Conservation (phyloP, 2,113 vertebrate genomes). For the Merops nubicus region DNA sequence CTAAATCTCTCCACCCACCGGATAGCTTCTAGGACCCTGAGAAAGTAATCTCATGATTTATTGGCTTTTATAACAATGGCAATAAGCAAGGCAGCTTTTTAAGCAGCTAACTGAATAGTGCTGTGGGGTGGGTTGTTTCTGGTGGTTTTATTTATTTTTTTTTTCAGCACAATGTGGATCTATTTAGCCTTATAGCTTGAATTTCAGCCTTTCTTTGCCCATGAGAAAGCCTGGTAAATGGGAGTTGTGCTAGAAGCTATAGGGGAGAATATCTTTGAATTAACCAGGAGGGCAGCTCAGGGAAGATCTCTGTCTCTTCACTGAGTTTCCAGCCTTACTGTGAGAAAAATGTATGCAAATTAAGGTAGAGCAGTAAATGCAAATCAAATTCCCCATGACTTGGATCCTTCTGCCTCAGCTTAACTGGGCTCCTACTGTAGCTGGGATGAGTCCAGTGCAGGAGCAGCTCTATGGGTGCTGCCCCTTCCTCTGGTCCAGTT, state of each 20-base stretch:
- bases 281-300: conserved; percentile 41
- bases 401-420: fast-evolving
- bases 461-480: neutral
- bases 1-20: neutral
- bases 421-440: neutral
- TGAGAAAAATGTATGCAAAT: neutral
- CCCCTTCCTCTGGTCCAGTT: neutral
- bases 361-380: neutral
- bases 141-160: no score
- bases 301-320: neutral
- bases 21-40: conserved; percentile 21
- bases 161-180: conserved; percentile 50
- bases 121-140: neutral
- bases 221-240: conserved; percentile 54
- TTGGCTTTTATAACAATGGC: conserved; percentile 57
- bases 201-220: conserved; percentile 59
- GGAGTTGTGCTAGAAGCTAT: conserved; percentile 44
- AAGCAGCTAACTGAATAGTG: conserved; percentile 57
- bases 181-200: conserved; percentile 57
- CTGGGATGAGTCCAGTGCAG: fast-evolving
- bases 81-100: conserved; percentile 57
- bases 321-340: neutral
- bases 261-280: conserved; percentile 56
- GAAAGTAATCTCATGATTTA: conserved; percentile 61
- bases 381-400: neutral